Conservation (phyloP, 2,797 vertebrate genomes). For the Hipposideros larvatus region DNA sequence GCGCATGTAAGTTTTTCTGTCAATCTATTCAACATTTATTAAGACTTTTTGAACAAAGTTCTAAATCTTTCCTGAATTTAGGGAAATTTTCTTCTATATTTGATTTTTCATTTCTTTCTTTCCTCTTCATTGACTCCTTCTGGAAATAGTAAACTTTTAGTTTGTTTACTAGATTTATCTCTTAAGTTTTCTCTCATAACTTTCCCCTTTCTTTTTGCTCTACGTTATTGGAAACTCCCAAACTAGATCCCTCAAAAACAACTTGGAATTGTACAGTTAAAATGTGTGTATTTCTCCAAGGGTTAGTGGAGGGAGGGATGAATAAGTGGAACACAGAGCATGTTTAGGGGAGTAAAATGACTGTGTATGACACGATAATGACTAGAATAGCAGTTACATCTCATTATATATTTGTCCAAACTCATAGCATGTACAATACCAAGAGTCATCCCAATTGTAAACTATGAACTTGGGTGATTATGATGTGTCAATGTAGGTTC, state of each 20-base stretch:
- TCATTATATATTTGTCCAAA: not conserved
- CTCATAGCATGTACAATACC: not conserved
- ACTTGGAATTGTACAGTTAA: not conserved
- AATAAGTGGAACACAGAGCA: not conserved
- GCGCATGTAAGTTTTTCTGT: not conserved
- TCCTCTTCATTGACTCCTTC: not conserved
- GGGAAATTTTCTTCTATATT: not conserved
- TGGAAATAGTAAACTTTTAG: constrained; percentile 11
- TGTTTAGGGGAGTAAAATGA: not conserved
- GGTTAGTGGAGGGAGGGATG: not conserved
- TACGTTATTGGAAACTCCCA: not conserved
- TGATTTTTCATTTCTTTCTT: not conserved
- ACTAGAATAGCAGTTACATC: not conserved
- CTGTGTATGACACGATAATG: not conserved
- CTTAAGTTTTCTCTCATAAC: not conserved
- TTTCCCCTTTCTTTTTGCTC: constrained; percentile 22
- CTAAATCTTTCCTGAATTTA: constrained; percentile 6
- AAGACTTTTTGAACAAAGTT: constrained; percentile 26
- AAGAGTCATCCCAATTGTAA: not conserved
- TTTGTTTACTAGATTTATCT: not conserved
- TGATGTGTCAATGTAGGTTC: not conserved
- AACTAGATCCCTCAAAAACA: not conserved
- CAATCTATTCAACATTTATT: not conserved
- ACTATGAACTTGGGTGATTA: not conserved
- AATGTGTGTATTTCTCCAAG: not conserved